Base-by-base conservation (phyloP, 2,888 invertebrate genomes). In the Tetheella fluctuosa region DNA sequence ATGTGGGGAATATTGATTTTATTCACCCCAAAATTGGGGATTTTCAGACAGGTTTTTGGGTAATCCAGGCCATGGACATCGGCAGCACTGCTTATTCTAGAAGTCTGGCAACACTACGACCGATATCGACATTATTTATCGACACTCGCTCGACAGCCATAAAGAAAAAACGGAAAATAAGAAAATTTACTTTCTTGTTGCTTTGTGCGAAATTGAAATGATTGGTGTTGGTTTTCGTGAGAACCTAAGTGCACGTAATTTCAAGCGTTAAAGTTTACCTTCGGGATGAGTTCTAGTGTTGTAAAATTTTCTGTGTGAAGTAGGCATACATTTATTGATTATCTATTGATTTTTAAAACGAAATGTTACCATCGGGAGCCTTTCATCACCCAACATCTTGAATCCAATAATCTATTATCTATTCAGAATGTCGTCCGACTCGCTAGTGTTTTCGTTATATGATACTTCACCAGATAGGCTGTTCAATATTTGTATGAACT, bases 401-500 rank as follows among this genome's bases (percentile, higher is more conserved):
- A 76, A 69, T 42, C 66, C 52, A 70, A 58, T 55, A 60, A 34
- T 34, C 34, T 67, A 1, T 39, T 25, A 54, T 17, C 34, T 25
- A 52, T 61, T 69, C 80, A 89, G 69, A 70, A 88, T 90, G 89
- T 74, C 82, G 76, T 63, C 76, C 54, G 73, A 80, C 34, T 76
- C 68, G 63, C 81, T 82, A 69, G 63, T 85, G 64, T 80, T 85
- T 73, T 73, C 79, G 25, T 65, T 87, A 57, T 82, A 83, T 71
- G 87, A 90, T 61, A 86, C 80, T 68, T 81, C 77, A 53, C 96
- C 96, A 15, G 95, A 95, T 66, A 89, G 94, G 7, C 87, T 96
- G 59, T 88, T 95, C 48, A 94, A 95, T 70, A 89, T 95, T 59
- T 95, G 95, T 81, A 94, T 95, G 84, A 93, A 94, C 64, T 94